Evolutionary conservation across 1,140 invertebrate genomes (phyloP), one percentile per base, ranked within the genome.

Genomic region (Tyrophagus putrescentiae): DNA sequence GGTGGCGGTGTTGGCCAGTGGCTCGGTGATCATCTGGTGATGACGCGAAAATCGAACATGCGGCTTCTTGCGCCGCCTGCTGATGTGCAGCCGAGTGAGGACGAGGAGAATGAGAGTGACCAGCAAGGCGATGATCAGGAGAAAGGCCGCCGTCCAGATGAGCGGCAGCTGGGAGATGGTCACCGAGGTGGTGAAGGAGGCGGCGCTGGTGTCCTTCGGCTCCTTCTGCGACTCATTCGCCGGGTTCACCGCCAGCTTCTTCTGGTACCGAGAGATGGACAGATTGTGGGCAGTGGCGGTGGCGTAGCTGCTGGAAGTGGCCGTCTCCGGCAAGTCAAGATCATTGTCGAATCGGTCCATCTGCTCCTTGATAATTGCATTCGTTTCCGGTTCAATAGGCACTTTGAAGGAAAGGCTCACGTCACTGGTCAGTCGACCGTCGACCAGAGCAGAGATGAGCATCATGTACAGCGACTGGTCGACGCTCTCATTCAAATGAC

Each of bases 381-480:
- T 27, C 2, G 3, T 31, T 13, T 54, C 27, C 2, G 13, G 28
- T 18, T 54, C 3, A 31, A n/a, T n/a, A 9, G 52, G 52, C 1
- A 54, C 27, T 31, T 27, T 13, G 25, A 54, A 54, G 16, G 52
- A 54, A 54, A 54, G 25, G 28, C 52, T 54, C 21, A 54, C 25
- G 27, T 54, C 52, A 54, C 52, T 54, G 3, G 11, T 54, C 27
- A 11, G 25, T 9, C 52, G 52, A 6, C 52, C 52, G 27, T 54
- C 39, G 3, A 54, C 25, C 52, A 27, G 11, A n/a, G 52, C 52
- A 9, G 52, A 54, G 13, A 54, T 54, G 25, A 27, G 28, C 52
- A 54, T 54, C 52, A 54, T 18, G 25, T 54, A 54, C 21, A 54
- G 32, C 39, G 13, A 31, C 18, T 53, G 4, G 7, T 53, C 6